Evolutionary conservation across 2,113 vertebrate species (phyloP).

Genomic region (Onychostoma macrolepis): DNA sequence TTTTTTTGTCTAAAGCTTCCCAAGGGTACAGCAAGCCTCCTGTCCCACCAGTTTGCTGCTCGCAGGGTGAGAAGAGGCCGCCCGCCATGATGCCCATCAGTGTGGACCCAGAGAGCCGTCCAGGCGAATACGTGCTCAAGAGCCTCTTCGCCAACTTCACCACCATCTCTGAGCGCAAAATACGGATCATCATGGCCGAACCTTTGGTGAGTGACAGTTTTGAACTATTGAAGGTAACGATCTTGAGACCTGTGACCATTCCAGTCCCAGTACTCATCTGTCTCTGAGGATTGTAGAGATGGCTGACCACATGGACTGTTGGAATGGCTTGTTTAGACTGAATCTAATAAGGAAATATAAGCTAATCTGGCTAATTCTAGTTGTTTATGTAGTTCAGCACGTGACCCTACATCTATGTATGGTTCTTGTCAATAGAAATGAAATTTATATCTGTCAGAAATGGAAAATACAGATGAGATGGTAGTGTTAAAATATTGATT

Average conservation of each 20-base stretch:
- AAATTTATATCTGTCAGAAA: not conserved
- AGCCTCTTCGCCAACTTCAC: conserved; percentile 96
- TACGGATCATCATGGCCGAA: conserved; percentile 96
- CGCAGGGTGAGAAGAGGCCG: conserved; percentile 88
- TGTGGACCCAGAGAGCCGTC: conserved; percentile 94
- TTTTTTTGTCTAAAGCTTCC: conserved; percentile 78
- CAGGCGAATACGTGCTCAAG: conserved; percentile 95
- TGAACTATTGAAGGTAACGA: not conserved
- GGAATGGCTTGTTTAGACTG: not conserved
- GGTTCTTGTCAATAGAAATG: not conserved
- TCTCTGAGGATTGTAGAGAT: not conserved
- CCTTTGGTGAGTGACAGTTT: conserved; percentile 85
- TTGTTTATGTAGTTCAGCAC: not conserved
- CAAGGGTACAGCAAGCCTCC: conserved; percentile 93
- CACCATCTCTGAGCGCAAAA: conserved; percentile 91
- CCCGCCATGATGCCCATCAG: conserved; percentile 90
- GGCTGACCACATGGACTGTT: not conserved
- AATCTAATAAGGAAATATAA: not conserved
- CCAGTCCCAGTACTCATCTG: too few species aligned
- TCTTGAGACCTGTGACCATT: not conserved
- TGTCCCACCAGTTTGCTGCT: conserved; percentile 82
- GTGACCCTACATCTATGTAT: not conserved
- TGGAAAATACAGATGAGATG: not conserved
- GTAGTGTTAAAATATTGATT: not conserved
- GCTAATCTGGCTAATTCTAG: not conserved